Evolutionary conservation across 2,888 invertebrate genomes (phyloP), one percentile per base, ranked within the genome.

Genomic region (Ligdia adustata): DNA sequence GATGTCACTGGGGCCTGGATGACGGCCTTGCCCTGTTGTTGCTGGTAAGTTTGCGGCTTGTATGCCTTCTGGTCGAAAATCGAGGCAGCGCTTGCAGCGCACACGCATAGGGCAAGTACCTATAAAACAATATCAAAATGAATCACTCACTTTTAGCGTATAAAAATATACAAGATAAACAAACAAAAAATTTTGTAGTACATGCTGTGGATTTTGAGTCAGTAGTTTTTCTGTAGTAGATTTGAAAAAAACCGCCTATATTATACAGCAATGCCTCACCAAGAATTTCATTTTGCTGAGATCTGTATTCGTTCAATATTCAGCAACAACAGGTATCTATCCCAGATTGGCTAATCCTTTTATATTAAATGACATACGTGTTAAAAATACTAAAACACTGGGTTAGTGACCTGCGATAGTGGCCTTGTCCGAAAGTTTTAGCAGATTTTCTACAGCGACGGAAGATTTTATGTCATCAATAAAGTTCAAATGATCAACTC

Each of bases 201-300:
- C n/a, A n/a, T n/a, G n/a, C n/a, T n/a, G n/a, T n/a, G n/a, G n/a
- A n/a, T n/a, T n/a, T n/a, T n/a, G n/a, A n/a, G n/a, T n/a, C n/a
- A n/a, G n/a, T n/a, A n/a, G n/a, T n/a, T n/a, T n/a, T n/a, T n/a
- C n/a, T n/a, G n/a, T n/a, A n/a, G n/a, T n/a, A n/a, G n/a, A n/a
- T n/a, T n/a, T n/a, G n/a, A n/a, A n/a, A n/a, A n/a, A n/a, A n/a
- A n/a, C n/a, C n/a, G n/a, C n/a, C n/a, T n/a, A n/a, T n/a, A n/a
- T n/a, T n/a, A n/a, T n/a, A 7, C 14, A 20, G 26, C 33, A 40
- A 38, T 51, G n/a, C 57, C 77, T 70, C 34, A 79, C 79, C 69
- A 79, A 62, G 61, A 74, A 71, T 69, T 76, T 77, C 79, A 79
- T 79, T 41, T 66, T 75, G 66, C 44, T 67, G 67, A 72, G 73